Evolutionary conservation across 2,113 vertebrate genomes (phyloP).

Genomic region (Heptranchias perlo): DNA sequence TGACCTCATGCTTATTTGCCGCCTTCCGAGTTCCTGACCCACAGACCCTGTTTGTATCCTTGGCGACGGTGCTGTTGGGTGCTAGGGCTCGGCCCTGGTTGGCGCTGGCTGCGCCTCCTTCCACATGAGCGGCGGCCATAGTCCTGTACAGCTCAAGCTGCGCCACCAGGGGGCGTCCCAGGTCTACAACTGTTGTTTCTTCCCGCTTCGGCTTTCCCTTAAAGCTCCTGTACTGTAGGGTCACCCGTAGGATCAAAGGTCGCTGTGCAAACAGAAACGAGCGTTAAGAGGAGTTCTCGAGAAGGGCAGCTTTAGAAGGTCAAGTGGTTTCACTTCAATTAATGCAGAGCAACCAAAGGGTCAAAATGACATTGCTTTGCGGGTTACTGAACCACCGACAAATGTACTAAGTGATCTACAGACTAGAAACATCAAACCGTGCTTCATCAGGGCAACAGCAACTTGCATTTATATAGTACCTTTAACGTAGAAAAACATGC

Average conservation of each 20-base stretch:
- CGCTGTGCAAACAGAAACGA: neutral
- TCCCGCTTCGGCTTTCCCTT: neutral
- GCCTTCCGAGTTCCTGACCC: conserved; percentile 53
- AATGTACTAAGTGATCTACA: no score
- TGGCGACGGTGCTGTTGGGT: neutral
- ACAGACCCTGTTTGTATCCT: neutral
- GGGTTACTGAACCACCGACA: no score
- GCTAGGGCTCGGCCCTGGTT: neutral
- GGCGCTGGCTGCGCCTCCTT: neutral
- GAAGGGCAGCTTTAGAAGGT: neutral
- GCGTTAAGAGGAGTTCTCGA: neutral
- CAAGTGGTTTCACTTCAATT: neutral
- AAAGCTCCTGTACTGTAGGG: neutral
- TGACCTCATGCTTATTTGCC: conserved; percentile 45
- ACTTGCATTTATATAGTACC: no score
- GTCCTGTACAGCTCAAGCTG: conserved; percentile 22
- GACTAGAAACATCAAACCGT: no score
- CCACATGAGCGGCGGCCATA: neutral
- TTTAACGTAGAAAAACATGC: no score
- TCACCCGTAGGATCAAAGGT: neutral
- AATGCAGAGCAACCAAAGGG: no score
- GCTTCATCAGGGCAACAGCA: no score
- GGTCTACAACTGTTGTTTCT: neutral
- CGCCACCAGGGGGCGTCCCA: conserved; percentile 8
- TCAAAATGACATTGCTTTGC: no score